Evolutionary conservation across 2,797 vertebrate genomes (phyloP), one percentile per base, ranked within the genome.

Genomic region (Lateolabrax maculatus): DNA sequence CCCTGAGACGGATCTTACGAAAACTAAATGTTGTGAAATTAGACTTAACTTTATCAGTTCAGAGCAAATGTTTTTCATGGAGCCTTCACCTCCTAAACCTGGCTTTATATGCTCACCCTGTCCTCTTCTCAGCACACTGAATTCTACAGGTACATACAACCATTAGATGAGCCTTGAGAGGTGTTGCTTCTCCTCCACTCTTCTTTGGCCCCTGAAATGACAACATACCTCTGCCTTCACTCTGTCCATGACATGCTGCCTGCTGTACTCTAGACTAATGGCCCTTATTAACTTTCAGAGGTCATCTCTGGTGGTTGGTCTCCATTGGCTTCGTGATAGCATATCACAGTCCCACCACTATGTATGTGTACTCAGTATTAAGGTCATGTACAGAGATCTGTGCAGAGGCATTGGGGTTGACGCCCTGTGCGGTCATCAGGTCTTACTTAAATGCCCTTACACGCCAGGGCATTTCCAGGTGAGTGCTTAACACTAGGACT

Each of bases 201-300:
- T 12, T 43, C 56, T 29, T 56, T 36, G 25, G 13, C 34, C n/a
- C 4, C 23, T 58, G 19, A 41, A 21, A 57, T 34, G 6, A 18
- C 12, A 25, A 23, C 37, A 61, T 8, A 19, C 29, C 21, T 46
- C 25, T 25, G 27, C 52, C 36, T 36, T 48, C 29, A 37, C 23
- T 36, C 27, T 37, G 39, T 62, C 37, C 9, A 8, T 34, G 53
- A 27, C 12, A 1, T 36, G 37, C 44, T 44, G 36, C 55, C 63
- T 43, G 46, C 21, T 48, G 23, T 11, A 16, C 55, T 43, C 46
- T 6, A n/a, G 29, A 58, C 55, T 58, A 63, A 79, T 56, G 49
- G 31, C 19, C 23, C 6, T 27, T 48, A 61, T 48, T 67, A 29
- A 67, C 46, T 23, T 41, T 49, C 34, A 55, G 43, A 44, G 60